A percentile compares a stretch with the other conserved stretches of the same genome.
These are phyloP conservation scores for Drosophila formosana DNA, from an alignment of 2,888 invertebrate genomes.

Conservation along the genomic window DNA sequence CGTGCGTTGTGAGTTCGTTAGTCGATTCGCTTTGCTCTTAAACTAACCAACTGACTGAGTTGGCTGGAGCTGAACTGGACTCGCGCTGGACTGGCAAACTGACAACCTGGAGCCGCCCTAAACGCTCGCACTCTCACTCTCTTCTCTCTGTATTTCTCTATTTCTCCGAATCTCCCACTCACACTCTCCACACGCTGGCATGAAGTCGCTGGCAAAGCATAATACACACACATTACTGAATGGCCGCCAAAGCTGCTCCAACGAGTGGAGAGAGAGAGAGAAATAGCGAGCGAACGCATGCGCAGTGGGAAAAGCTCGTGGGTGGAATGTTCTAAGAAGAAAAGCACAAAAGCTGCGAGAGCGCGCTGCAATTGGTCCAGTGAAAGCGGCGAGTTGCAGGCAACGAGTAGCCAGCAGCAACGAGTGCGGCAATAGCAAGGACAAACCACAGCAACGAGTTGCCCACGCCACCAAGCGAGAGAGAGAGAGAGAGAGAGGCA, in stretches of 20 bases:
- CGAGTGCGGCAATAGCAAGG: slow-evolving; percentile 48
- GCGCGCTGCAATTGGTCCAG: slow-evolving; percentile 40
- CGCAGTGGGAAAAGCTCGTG: slow-evolving; percentile 39
- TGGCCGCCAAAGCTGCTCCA: slow-evolving; percentile 46
- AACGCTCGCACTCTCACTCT: slow-evolving; percentile 25
- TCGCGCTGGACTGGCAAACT: slow-evolving; percentile 43
- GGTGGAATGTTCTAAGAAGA: slow-evolving; percentile 39
- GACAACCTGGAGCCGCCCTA: slow-evolving; percentile 65
- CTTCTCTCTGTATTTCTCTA: neutral
- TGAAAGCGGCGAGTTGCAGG: slow-evolving; percentile 3
- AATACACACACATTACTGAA: slow-evolving; percentile 60
- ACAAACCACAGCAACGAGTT: slow-evolving; percentile 47
- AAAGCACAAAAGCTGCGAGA: slow-evolving; percentile 25
- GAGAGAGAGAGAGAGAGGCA: neutral
- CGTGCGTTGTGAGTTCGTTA: slow-evolving; percentile 33
- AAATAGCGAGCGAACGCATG: slow-evolving; percentile 20
- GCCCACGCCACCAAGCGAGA: slow-evolving; percentile 3
- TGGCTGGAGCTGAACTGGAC: slow-evolving; percentile 58
- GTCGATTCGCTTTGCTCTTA: slow-evolving; percentile 42
- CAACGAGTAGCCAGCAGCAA: slow-evolving; percentile 24
- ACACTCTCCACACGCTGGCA: slow-evolving; percentile 13
- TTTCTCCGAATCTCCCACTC: neutral
- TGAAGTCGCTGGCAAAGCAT: slow-evolving; percentile 41
- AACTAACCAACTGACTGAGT: slow-evolving; percentile 56
- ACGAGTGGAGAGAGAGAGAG: neutral